A percentile compares a stretch with the other conserved stretches of the same genome.
Conservation (phyloP, 2,888 invertebrate species). For the Drosophila pegasa region DNA sequence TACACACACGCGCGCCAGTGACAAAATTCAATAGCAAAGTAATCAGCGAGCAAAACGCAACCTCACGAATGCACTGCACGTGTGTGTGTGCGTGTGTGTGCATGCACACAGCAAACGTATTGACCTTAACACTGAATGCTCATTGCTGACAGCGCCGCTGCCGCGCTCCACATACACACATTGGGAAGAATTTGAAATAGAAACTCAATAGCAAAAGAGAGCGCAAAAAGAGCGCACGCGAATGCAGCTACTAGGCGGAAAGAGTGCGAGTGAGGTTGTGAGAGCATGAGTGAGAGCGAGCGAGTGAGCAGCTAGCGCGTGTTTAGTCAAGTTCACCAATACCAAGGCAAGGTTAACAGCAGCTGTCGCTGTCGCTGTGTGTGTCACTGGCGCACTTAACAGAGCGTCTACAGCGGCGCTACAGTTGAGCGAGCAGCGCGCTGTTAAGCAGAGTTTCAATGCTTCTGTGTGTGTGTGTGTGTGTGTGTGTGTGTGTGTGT, state of each 20-base stretch:
- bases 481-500: conserved; percentile 8
- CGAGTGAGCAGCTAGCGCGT: conserved; percentile 43
- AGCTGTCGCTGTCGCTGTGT: conserved; percentile 27
- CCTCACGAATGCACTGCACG: conserved; percentile 48
- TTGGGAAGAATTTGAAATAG: conserved; percentile 51
- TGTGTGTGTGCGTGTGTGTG: conserved; percentile 36
- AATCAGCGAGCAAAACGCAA: conserved; percentile 67
- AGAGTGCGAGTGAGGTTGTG: conserved; percentile 22
- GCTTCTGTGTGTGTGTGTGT: neutral
- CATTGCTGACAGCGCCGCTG: conserved; percentile 38
- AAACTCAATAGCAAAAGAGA: conserved; percentile 21
- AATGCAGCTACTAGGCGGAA: conserved; percentile 20
- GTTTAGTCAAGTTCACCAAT: conserved; percentile 79
- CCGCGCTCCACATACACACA: conserved; percentile 42
- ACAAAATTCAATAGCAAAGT: conserved; percentile 67
- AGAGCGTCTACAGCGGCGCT: conserved; percentile 66
- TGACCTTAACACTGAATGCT: conserved; percentile 83
- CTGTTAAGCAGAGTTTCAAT: conserved; percentile 45
- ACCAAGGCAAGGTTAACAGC: conserved; percentile 61
- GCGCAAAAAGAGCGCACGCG: conserved; percentile 18
- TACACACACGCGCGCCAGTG: conserved; percentile 37
- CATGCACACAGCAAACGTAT: conserved; percentile 59
- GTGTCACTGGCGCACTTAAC: conserved; percentile 50
- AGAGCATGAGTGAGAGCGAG: conserved; percentile 19
- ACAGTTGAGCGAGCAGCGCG: conserved; percentile 60